Evolutionary conservation across 1,140 invertebrate genomes (phyloP).

Genomic region (Drosophila melanogaster): DNA sequence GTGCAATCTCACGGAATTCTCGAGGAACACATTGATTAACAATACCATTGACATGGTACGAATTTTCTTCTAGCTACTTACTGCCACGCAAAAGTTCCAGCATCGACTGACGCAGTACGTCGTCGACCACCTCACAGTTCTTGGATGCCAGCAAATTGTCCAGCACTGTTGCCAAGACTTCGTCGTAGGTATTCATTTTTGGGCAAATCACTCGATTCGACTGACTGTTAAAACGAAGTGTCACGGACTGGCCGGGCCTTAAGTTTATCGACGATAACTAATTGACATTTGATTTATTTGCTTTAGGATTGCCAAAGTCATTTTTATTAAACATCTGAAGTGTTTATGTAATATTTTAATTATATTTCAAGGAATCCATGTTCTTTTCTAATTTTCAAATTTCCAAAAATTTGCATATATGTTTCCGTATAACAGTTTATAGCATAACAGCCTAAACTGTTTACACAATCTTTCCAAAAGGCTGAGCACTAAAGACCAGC

Average conservation of each 20-base stretch:
- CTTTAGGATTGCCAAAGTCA: background rate
- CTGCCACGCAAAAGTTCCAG: conserved; percentile 15
- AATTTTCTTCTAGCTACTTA: conserved; percentile 21
- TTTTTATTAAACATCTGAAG: background rate
- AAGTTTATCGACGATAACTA: no score
- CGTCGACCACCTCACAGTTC: background rate
- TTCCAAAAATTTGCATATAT: background rate
- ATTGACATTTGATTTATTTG: no score
- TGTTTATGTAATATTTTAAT: no score
- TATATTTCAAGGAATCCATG: no score
- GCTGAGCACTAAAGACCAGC: conserved; percentile 51
- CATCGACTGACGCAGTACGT: conserved; percentile 8
- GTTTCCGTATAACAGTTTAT: background rate
- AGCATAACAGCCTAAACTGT: conserved; percentile 13
- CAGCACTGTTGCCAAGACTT: conserved; percentile 11
- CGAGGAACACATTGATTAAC: background rate
- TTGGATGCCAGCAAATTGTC: conserved; percentile 20
- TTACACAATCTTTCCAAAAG: conserved; percentile 73
- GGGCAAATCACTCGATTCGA: no score
- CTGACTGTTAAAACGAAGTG: background rate
- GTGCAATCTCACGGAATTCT: conserved; percentile 38
- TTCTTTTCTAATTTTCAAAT: no score
- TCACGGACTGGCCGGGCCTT: background rate
- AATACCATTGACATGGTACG: no score
- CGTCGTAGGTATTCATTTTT: conserved; percentile 43